Evolutionary conservation across 2,113 vertebrate genomes (phyloP).

Genomic region (Columba janthina): DNA sequence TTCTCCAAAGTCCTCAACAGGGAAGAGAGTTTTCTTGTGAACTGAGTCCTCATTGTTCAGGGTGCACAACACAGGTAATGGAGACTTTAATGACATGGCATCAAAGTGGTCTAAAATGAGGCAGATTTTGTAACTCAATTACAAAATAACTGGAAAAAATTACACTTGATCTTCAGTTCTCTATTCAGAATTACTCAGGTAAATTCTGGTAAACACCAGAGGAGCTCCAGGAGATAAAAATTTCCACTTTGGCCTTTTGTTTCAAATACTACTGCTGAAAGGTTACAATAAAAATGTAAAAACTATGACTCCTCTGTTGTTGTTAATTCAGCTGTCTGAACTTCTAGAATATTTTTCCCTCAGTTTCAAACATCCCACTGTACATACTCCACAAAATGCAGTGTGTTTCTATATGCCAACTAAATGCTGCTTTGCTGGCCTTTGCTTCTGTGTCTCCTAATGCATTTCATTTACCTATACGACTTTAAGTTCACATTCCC

Average conservation of each 20-base stretch:
- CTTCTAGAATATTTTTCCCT: background rate
- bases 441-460: slow-evolving; percentile 2
- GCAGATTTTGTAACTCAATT: background rate
- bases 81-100: background rate
- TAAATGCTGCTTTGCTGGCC: background rate
- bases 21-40: background rate
- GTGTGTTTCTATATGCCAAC: background rate
- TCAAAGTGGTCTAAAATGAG: background rate
- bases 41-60: background rate
- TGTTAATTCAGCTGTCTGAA: background rate
- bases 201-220: background rate
- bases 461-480: slow-evolving; percentile 43
- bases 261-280: background rate
- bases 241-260: background rate
- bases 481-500: slow-evolving; percentile 51
- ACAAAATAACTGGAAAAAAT: background rate
- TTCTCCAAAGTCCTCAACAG: background rate
- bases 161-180: background rate
- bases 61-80: background rate
- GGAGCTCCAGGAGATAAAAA: background rate
- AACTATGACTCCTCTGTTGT: background rate
- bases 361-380: background rate
- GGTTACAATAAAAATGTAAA: background rate
- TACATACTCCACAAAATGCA: background rate
- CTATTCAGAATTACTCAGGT: background rate